Percentiles rank a stretch among this genome's conserved stretches.
Conservation (phyloP, 2,113 vertebrate genomes). For the Pristiophorus japonicus region DNA sequence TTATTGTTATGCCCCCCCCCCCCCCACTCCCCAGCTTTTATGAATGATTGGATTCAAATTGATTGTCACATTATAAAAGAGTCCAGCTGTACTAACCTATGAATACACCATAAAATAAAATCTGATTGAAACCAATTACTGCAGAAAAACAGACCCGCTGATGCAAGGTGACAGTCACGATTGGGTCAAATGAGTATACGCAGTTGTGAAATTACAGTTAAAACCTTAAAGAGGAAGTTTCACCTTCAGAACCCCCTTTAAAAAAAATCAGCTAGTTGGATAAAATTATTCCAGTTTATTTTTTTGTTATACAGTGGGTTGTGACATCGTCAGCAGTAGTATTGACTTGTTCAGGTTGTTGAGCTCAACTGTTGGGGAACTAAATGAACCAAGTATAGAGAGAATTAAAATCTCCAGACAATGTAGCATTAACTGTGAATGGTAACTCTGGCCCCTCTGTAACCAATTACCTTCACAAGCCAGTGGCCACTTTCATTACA, state of each 20-base stretch:
- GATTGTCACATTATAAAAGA: background rate
- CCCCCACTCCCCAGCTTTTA: background rate
- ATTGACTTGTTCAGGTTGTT: background rate
- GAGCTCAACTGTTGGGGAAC: background rate
- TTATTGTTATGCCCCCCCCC: background rate
- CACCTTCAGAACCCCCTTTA: background rate
- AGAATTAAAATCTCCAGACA: background rate
- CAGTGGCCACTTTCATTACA: background rate
- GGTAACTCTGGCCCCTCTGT: background rate
- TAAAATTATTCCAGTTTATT: background rate
- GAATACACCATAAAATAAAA: background rate
- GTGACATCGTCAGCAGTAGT: background rate
- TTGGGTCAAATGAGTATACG: background rate
- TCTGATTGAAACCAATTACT: background rate
- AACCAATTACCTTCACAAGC: background rate
- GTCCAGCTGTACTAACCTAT: background rate
- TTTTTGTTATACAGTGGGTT: background rate
- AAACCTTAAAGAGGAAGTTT: background rate
- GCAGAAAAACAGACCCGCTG: background rate
- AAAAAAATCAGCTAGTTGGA: background rate
- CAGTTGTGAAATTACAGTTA: background rate
- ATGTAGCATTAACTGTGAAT: background rate
- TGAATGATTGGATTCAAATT: background rate
- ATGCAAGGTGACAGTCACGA: background rate
- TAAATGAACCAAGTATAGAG: background rate